Evolutionary conservation across 37 sponge, comb jelly and placozoan genomes (phyloP), one percentile per base, ranked within the genome.

Genomic region (Spongia lamella): DNA sequence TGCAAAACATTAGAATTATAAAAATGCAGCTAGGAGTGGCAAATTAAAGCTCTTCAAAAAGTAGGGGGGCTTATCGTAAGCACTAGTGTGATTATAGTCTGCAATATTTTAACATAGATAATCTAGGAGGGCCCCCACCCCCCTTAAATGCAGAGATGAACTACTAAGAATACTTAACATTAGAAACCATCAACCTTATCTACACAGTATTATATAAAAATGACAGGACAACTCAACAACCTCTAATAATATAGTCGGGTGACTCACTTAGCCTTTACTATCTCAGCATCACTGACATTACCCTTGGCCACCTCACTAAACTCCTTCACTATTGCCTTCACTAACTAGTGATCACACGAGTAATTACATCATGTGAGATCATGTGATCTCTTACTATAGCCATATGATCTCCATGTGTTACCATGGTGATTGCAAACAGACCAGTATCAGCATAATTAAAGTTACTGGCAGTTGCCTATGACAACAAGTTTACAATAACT

Each of bases 361-460:
- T 37, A 47, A 19, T 5, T 37, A 11, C 3, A 47, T n/a, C n/a
- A n/a, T n/a, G n/a, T n/a, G n/a, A n/a, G n/a, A n/a, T n/a, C n/a
- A n/a, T n/a, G n/a, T n/a, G n/a, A n/a, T n/a, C n/a, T n/a, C n/a
- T n/a, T n/a, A n/a, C n/a, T n/a, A n/a, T n/a, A n/a, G n/a, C n/a
- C n/a, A n/a, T n/a, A n/a, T n/a, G n/a, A n/a, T n/a, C n/a, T n/a
- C n/a, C 14, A n/a, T 72, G 0, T 72, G 73, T 7, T 6, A 36
- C 14, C 21, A 63, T n/a, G 21, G 32, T 67, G 37, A 61, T 25
- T 19, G 89, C 92, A 73, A 91, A 87, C 57, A 91, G 79, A 1
- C 92, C 92, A 79, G 56, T 84, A 77, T 91, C 89, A 40, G 89
- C 73, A 63, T 91, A 87, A 54, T 55, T 64, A 9, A 91, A 20